Conservation (phyloP, 2,888 invertebrate genomes). For the Lathronympha strigana region DNA sequence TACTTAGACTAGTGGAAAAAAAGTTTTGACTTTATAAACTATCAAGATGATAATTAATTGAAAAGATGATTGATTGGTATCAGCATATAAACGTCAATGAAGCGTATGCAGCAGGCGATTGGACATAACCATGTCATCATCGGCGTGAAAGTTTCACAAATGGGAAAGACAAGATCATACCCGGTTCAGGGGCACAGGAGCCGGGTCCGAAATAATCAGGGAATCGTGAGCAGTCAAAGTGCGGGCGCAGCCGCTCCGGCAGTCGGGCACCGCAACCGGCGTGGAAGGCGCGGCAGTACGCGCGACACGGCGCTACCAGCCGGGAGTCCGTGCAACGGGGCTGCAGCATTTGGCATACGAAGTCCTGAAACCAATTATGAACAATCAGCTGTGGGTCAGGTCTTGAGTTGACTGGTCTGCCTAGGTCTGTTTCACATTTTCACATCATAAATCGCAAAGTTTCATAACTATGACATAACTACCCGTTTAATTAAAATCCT, state of each 20-base stretch:
- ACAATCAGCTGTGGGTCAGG: constrained; percentile 10
- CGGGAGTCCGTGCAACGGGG: constrained; percentile 88
- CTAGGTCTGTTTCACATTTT: no score
- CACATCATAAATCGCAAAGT: no score
- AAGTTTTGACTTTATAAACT: no score
- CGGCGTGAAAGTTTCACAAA: neutral
- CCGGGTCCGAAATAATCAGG: constrained; percentile 91
- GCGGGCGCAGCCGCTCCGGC: constrained; percentile 87
- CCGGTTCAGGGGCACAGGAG: constrained; percentile 91
- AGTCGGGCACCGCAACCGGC: constrained; percentile 91
- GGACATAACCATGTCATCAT: no score
- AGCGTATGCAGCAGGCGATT: no score
- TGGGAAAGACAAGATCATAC: constrained; percentile 65
- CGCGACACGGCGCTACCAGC: constrained; percentile 89
- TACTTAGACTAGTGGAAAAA: no score
- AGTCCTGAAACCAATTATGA: constrained; percentile 82
- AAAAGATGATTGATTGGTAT: no score
- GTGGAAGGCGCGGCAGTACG: constrained; percentile 94
- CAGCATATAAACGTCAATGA: no score
- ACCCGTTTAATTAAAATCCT: no score
- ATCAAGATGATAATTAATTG: no score
- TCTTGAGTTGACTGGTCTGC: no score
- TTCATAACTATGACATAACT: no score
- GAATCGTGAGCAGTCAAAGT: constrained; percentile 91
- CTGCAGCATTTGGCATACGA: constrained; percentile 93